Evolutionary conservation across 2,113 vertebrate genomes (phyloP).

Genomic region (Pangasianodon gigas): DNA sequence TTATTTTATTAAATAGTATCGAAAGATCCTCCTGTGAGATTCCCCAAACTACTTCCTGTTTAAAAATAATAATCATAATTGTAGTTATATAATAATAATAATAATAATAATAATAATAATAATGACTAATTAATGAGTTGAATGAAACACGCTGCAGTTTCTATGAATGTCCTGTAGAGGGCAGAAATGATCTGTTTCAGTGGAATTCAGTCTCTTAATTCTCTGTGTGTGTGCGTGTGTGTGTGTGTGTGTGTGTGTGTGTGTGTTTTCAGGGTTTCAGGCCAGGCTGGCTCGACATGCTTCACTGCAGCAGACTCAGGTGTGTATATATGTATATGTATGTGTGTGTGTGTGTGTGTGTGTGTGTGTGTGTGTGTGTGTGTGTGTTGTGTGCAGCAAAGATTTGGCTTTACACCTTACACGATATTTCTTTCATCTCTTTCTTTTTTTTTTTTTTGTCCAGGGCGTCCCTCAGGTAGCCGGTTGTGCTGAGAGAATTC

Average conservation of each 20-base stretch:
- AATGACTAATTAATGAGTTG: neutral
- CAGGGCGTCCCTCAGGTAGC: conserved; percentile 76
- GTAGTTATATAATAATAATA: no score
- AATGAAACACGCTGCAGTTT: conserved; percentile 13
- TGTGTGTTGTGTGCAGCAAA: conserved; percentile 42
- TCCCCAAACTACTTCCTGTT: no score
- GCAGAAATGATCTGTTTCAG: neutral
- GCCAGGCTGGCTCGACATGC: conserved; percentile 82
- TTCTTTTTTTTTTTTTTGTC: conserved; percentile 27
- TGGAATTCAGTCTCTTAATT: neutral
- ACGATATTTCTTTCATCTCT: neutral
- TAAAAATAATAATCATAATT: no score
- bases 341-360: conserved; percentile 18
- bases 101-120: no score
- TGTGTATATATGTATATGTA: conserved; percentile 69
- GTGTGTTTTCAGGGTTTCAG: conserved; percentile 82
- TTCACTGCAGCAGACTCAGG: conserved; percentile 76
- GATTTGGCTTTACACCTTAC: neutral
- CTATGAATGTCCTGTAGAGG: conserved; percentile 27
- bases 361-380: conserved; percentile 60
- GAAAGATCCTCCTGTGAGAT: no score
- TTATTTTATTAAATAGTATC: no score
- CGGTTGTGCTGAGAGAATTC: conserved; percentile 77
- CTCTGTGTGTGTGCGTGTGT: neutral
- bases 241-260: neutral